Evolutionary conservation across 2,888 invertebrate species (phyloP).

Genomic region (Electrophaes corylata): DNA sequence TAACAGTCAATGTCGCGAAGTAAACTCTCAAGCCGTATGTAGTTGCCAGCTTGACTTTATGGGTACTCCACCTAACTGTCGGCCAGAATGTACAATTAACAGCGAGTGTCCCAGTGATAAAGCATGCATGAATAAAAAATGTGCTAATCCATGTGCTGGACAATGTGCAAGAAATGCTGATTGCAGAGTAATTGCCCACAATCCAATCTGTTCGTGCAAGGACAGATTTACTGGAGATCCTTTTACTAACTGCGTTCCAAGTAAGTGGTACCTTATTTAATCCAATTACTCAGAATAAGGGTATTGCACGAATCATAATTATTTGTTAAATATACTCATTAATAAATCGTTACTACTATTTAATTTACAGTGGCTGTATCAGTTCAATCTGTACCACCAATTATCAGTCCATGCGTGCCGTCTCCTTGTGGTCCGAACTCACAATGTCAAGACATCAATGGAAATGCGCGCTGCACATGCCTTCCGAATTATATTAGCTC

Average conservation of each 20-base stretch:
- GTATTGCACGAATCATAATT: too few species aligned
- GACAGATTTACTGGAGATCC: constrained; percentile 91
- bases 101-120: constrained; percentile 90
- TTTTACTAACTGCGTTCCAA: constrained; percentile 85
- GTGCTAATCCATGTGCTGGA: constrained; percentile 91
- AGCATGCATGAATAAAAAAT: constrained; percentile 91
- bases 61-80: constrained; percentile 91
- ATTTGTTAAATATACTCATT: neutral
- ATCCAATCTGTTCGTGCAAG: constrained; percentile 91
- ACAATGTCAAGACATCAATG: constrained; percentile 87
- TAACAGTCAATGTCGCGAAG: constrained; percentile 89
- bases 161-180: constrained; percentile 91
- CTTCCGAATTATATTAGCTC: constrained; percentile 88
- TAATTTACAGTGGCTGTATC: constrained; percentile 56
- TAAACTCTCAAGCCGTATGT: constrained; percentile 88
- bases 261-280: constrained; percentile 50
- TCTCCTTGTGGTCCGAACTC: constrained; percentile 93
- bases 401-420: constrained; percentile 87
- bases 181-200: constrained; percentile 92
- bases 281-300: neutral
- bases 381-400: constrained; percentile 49
- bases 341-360: neutral
- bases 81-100: constrained; percentile 92
- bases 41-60: constrained; percentile 88
- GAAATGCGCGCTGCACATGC: constrained; percentile 88